Base-by-base conservation (phyloP, 2,888 invertebrate genomes). In the Caenorhabditis sinica region DNA sequence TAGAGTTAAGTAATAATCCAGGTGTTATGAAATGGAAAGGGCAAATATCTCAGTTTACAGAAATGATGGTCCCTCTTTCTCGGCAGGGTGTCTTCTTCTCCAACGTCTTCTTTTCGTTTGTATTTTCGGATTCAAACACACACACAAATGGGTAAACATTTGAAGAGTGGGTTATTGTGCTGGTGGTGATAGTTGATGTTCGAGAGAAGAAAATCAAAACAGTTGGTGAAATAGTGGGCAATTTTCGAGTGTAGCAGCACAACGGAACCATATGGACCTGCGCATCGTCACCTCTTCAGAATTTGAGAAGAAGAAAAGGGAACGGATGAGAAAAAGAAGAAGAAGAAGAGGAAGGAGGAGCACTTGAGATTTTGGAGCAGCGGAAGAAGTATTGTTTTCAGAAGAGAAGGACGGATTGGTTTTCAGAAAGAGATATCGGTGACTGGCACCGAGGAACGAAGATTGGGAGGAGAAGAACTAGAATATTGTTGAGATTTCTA, bases 201-300 rank as follows among this genome's bases (percentile, higher is more conserved):
- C 28, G n/a, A 11, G 25, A 33, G 40, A 40, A 8, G 71, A 72
- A 72, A 75, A 75, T 75, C 75, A 82, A 82, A 82, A 82, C 75
- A 82, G 68, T 82, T 75, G 75, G 75, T 60, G 71, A 83, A 83
- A 83, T 83, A 66, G 77, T 68, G 82, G 82, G 72, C 77, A 83
- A 83, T 83, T 83, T 72, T 79, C 77, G 82, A 82, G 82, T 56
- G 63, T 33, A 20, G 49, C 20, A 40, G 20, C 23, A 25, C n/a
- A 23, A 25, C 13, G 1, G 56, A 36, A 45, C 76, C 82, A 83
- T 83, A 83, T 83, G 82, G 74, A 69, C 45, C 36, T 36, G 60
- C 63, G 49, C 65, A 49, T 45, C 65, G 56, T 28, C 63, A 76
- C 75, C 73, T 73, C 83, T 83, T 83, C 77, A 83, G 83, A 83